phyloP scores from a whole-genome alignment of 2,797 vertebrate species.

The Spinus pinus region DNA sequence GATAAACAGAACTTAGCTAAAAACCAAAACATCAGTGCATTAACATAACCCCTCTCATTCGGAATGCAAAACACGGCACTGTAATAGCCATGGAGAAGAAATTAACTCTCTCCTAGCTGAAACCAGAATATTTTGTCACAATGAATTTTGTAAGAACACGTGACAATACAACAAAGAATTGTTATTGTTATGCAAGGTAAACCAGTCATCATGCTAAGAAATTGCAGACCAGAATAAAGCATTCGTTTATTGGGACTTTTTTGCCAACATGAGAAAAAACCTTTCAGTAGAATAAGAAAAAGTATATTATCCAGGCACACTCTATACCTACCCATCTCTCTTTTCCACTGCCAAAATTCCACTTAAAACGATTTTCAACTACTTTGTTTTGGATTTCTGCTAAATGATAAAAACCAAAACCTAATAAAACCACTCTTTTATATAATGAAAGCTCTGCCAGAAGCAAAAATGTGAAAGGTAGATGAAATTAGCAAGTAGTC shows the following conservation, averaged over 20 bases:
- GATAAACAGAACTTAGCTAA: background rate
- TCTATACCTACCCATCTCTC: background rate
- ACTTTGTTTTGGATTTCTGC: background rate
- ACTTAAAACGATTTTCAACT: background rate
- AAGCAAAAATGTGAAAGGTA: background rate
- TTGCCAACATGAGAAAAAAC: background rate
- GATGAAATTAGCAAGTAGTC: slow-evolving; percentile 1
- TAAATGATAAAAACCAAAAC: background rate
- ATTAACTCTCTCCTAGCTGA: background rate
- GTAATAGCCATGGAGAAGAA: background rate
- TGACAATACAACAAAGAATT: background rate
- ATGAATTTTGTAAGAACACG: background rate
- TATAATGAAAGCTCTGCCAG: background rate
- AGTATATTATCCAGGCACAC: background rate
- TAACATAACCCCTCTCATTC: background rate
- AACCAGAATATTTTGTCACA: background rate
- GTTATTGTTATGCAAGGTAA: background rate
- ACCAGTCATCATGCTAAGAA: background rate
- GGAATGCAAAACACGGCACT: background rate
- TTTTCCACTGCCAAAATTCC: background rate
- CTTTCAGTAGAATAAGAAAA: background rate
- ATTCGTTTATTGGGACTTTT: background rate
- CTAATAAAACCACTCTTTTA: background rate
- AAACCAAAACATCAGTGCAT: background rate
- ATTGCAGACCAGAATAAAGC: background rate